Evolutionary conservation across 2,888 invertebrate species (phyloP), one percentile per base, ranked within the genome.

Genomic region (Drosophila robusta): DNA sequence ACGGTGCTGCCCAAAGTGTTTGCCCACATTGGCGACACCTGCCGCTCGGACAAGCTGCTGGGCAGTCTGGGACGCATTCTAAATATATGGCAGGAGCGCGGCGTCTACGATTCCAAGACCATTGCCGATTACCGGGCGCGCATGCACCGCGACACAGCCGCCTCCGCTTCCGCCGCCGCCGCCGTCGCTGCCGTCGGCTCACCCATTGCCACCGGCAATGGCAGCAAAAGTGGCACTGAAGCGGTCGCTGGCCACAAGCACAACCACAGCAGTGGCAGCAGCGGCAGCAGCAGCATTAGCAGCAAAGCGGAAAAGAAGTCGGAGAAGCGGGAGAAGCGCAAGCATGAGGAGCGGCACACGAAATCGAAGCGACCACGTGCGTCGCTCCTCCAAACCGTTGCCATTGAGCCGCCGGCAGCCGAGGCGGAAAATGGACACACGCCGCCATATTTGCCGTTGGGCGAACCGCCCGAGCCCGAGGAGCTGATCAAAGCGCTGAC

Each of bases 381-480:
- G 49, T 36, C 80, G 34, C 57, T 93, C 93, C 83, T 93, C 93
- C 22, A 55, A 7, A 49, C n/a, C 14, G 39, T 39, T 1, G 18
- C 8, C 8, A 69, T 61, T 12, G 70, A 70, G 22, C 61, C 61
- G 12, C 26, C 57, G 0, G 54, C 34, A 12, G 66, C 34, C 1
- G 77, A 87, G 8, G 16, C 57, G 86, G 96, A 96, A 18, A 95
- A 95, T 75, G 94, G 96, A 69, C 96, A 95, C 18, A 93, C 96
- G 57, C 97, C 97, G 89, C 97, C 97, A 0, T 95, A 95, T 85
- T 95, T 96, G 7, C 96, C 96, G 0, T 95, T 91, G 32, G 96
- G 96, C 2, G 97, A 98, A 90, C 97, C 97, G 1, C 97, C 98
- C 1, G 97, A 98, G 93, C 96, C 98, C 0, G 98, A 98, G 89